Percentiles rank a stretch among this genome's conserved stretches.
phyloP scores from a whole-genome alignment of 64 coral and sea anemone genomes.

The Stichodactyla helianthus region DNA sequence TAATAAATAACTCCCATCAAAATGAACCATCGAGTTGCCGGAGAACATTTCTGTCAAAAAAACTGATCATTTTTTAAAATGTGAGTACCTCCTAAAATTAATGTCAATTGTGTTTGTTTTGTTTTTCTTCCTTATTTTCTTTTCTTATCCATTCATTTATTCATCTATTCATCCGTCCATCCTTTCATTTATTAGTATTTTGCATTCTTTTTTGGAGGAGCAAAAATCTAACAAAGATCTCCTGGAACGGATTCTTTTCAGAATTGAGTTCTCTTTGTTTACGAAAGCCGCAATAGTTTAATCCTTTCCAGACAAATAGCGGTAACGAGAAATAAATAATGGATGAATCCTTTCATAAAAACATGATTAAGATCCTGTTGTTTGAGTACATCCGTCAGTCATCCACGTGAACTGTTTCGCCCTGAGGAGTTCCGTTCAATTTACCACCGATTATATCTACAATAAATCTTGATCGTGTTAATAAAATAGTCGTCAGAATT shows the following conservation, averaged over 20 bases:
- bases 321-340: not conserved
- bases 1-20: too few relatives aligned
- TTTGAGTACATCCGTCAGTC: not conserved
- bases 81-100: too few relatives aligned
- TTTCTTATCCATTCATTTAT: too few relatives aligned
- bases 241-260: not conserved
- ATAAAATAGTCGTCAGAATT: not conserved
- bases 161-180: too few relatives aligned
- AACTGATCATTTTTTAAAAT: too few relatives aligned
- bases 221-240: too few relatives aligned
- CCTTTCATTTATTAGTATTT: too few relatives aligned
- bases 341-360: not conserved
- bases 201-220: too few relatives aligned
- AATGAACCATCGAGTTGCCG: too few relatives aligned
- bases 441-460: not conserved
- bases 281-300: not conserved
- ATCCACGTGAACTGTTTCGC: not conserved
- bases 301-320: not conserved
- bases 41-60: too few relatives aligned
- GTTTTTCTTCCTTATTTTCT: too few relatives aligned
- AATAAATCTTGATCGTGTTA: not conserved
- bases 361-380: not conserved
- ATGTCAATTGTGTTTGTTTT: too few relatives aligned
- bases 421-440: slow-evolving; percentile 7
- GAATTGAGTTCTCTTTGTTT: not conserved